Conservation (phyloP, 2,113 vertebrate genomes). For the Tursiops truncatus region DNA sequence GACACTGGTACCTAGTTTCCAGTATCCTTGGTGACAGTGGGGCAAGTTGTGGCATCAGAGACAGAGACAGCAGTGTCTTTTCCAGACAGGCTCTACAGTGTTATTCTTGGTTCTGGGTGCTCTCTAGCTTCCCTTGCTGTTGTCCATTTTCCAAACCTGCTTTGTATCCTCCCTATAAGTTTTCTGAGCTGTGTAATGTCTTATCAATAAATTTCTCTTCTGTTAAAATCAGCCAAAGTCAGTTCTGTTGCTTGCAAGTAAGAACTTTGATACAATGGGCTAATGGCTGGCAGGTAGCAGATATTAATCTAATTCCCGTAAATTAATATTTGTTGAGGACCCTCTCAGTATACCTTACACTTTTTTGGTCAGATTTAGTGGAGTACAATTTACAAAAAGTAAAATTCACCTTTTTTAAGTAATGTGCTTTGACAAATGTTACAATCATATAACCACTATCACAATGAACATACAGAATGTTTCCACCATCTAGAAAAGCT, state of each 20-base stretch:
- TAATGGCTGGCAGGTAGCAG: not conserved
- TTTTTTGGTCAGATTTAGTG: not conserved
- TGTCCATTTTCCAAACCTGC: not conserved
- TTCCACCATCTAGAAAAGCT: not conserved
- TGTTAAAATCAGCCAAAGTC: slow-evolving; percentile 15
- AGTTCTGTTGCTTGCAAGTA: not conserved
- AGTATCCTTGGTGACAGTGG: not conserved
- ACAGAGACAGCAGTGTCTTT: not conserved
- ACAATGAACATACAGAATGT: not conserved
- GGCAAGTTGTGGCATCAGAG: not conserved
- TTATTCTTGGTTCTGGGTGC: not conserved
- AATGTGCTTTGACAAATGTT: not conserved
- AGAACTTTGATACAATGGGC: not conserved
- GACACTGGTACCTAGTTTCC: no score
- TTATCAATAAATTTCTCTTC: not conserved
- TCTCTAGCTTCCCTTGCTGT: not conserved
- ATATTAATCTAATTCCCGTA: not conserved
- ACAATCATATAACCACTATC: not conserved
- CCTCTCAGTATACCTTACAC: not conserved
- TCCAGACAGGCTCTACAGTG: not conserved
- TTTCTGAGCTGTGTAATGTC: not conserved
- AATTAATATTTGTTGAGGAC: not conserved
- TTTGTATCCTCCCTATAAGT: not conserved
- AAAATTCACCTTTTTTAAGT: slow-evolving; percentile 18
- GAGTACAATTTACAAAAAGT: slow-evolving; percentile 24